Evolutionary conservation across 2,888 invertebrate species (phyloP), one percentile per base, ranked within the genome.

Genomic region (Agrochola litura): DNA sequence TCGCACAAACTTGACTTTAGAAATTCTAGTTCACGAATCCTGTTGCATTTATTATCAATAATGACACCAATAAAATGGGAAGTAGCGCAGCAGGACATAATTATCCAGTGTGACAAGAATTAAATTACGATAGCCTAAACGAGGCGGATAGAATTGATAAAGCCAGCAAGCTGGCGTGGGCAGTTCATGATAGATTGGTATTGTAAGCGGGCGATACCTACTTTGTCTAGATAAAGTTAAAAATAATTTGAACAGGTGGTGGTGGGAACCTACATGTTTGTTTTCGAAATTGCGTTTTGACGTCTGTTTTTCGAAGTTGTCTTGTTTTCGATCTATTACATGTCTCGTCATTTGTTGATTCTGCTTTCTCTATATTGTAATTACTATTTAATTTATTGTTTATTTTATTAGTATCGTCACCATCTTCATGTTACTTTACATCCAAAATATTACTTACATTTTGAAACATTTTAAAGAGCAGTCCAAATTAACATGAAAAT

Each of bases 51-150:
- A 86, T 88, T 86, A 88, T 88, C 82, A 81, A 56, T 72, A 83
- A 79, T 89, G 87, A 84, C 86, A 86, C 82, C 86, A 80, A 83
- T 86, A 61, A 75, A 82, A 86, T 82, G 86, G 90, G 90, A 90
- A 88, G 79, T 89, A 65, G 81, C 65, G n/a, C 79, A 87, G 85
- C 88, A 88, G 90, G 88, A 90, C 85, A 87, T 76, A 81, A 79
- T 75, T 83, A 85, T 85, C 82, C 79, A 72, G 70, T 79, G 70
- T 60, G 81, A 80, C 84, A 64, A 81, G 86, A 82, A 83, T 84
- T 86, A 63, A 86, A 83, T 86, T 81, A 84, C 61, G 73, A 73
- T 77, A 77, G 67, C 37, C 22, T 71, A 60, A 79, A 67, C 73
- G 82, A 85, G 64, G 84, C 86, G 86, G 87, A 87, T 85, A 82